These are phyloP conservation scores for Cyphomyrus plagiostoma DNA, from an alignment of 2,113 vertebrate genomes.

Conservation along the genomic window DNA sequence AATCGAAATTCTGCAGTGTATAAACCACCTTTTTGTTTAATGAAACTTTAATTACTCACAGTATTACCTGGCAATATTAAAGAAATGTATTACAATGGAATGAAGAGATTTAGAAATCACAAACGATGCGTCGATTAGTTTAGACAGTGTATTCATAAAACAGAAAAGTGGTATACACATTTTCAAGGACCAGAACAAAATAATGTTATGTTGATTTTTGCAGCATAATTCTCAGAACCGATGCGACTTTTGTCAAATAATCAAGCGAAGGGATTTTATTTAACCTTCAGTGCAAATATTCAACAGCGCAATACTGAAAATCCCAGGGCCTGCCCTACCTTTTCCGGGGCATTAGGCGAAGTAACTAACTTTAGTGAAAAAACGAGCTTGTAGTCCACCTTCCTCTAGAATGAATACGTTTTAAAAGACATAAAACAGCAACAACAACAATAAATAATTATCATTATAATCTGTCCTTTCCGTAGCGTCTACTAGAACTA, in stretches of 20 bases:
- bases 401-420: not conserved
- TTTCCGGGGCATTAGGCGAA: not conserved
- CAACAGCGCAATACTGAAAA: not conserved
- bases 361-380: not conserved
- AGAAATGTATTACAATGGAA: too few species aligned
- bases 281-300: not conserved
- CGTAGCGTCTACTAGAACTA: not conserved
- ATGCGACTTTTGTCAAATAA: not conserved
- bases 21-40: too few species aligned
- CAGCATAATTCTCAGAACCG: not conserved
- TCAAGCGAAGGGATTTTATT: not conserved
- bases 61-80: too few species aligned
- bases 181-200: not conserved
- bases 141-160: not conserved
- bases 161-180: not conserved
- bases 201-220: not conserved
- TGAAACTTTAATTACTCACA: too few species aligned
- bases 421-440: not conserved
- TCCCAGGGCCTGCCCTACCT: not conserved
- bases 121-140: not conserved
- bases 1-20: too few species aligned
- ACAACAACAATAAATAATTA: not conserved
- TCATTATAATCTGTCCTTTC: not conserved
- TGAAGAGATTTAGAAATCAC: too few species aligned
- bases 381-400: not conserved